phyloP scores from a whole-genome alignment of 2,113 vertebrate species.

The Sylvietta virens region DNA sequence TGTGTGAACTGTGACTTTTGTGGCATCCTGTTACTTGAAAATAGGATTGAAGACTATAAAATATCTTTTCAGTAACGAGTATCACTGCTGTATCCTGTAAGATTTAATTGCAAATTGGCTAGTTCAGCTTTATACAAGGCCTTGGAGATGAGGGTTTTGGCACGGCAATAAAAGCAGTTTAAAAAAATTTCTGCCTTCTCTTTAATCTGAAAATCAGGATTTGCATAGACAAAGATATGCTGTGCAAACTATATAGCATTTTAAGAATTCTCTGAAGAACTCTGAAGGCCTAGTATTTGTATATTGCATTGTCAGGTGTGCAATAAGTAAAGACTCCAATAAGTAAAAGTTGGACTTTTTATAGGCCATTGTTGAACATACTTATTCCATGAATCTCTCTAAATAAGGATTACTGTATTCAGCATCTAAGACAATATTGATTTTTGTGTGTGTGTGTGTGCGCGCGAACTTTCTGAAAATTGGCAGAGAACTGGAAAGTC shows the following conservation, averaged over 20 bases:
- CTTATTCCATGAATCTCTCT: background rate
- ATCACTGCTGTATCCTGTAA: background rate
- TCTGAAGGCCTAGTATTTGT: background rate
- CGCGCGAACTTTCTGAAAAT: background rate
- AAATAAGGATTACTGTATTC: background rate
- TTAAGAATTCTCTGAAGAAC: background rate
- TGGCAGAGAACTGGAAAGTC: background rate
- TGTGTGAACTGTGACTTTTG: background rate
- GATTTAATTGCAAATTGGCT: constrained; percentile 11
- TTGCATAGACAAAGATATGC: background rate
- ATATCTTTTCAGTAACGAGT: background rate
- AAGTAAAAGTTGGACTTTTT: background rate
- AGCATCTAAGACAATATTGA: background rate
- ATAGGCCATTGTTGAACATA: background rate
- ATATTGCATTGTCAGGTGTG: background rate
- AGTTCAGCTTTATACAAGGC: background rate
- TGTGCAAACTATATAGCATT: background rate
- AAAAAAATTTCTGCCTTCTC: background rate
- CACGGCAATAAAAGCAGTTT: background rate
- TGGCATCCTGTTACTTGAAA: background rate
- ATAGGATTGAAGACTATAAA: background rate
- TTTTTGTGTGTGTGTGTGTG: background rate
- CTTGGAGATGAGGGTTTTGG: background rate
- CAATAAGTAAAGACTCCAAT: background rate
- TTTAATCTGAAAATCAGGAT: background rate